A percentile compares a stretch with the other conserved stretches of the same genome.
phyloP scores from a whole-genome alignment of 2,797 vertebrate genomes.

The Pantherophis alleghaniensis region DNA sequence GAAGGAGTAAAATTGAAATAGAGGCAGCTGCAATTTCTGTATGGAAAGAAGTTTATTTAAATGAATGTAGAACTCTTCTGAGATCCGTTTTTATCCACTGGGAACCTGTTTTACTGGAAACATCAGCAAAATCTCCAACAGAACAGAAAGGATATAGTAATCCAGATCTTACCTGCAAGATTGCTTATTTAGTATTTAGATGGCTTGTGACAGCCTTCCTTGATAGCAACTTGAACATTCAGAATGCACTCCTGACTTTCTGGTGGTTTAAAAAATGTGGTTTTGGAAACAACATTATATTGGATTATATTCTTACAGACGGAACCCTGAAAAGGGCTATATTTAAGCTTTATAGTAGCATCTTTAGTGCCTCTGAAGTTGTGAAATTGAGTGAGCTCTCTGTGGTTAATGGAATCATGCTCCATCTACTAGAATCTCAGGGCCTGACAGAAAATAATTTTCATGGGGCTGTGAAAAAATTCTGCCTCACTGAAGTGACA shows the following conservation, averaged over 20 bases:
- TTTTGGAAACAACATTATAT: constrained; percentile 46
- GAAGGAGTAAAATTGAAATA: constrained; percentile 44
- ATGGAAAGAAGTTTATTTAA: constrained; percentile 56
- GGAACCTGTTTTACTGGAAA: constrained; percentile 64
- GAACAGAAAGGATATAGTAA: constrained; percentile 2
- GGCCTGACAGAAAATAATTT: constrained; percentile 39
- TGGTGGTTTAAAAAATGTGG: constrained; percentile 76
- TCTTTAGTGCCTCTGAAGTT: constrained; percentile 52
- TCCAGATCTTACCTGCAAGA: constrained; percentile 39
- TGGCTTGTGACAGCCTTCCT: constrained; percentile 79
- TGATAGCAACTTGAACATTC: constrained; percentile 54
- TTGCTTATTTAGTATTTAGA: constrained; percentile 66
- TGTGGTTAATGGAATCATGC: constrained; percentile 78
- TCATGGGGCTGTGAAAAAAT: constrained; percentile 57
- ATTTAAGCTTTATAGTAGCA: constrained; percentile 77
- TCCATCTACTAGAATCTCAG: constrained; percentile 72
- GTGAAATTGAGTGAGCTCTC: constrained; percentile 53
- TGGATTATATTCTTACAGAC: constrained; percentile 70
- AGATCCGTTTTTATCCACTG: constrained; percentile 79
- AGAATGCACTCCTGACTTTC: constrained; percentile 63
- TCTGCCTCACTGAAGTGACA: constrained; percentile 52
- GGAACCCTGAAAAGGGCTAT: constrained; percentile 64
- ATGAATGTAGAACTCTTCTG: constrained; percentile 74
- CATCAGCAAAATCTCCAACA: background rate
- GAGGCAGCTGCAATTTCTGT: constrained; percentile 47